Conservation (phyloP, 2,113 vertebrate genomes). For the Numenius arquata region DNA sequence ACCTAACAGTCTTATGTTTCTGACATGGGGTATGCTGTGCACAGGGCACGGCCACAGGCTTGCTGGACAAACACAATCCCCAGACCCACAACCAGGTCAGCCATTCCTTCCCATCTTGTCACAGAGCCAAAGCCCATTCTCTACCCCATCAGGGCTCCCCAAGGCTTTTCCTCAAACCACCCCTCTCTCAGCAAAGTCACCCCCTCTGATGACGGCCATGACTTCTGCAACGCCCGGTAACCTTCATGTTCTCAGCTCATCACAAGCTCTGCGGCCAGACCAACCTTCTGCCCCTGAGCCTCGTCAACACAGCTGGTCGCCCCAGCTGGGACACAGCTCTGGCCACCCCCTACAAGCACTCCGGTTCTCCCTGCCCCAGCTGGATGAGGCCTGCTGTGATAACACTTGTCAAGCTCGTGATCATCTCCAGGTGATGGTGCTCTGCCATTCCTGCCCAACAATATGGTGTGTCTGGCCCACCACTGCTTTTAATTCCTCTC, state of each 20-base stretch:
- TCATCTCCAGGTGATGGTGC: background rate
- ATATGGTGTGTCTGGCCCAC: background rate
- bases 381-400: background rate
- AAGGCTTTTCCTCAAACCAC: background rate
- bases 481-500: background rate
- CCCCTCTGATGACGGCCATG: accelerated
- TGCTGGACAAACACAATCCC: background rate
- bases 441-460: background rate
- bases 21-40: accelerated
- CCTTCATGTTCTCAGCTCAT: background rate
- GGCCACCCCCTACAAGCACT: no score
- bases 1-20: accelerated
- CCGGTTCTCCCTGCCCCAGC: accelerated
- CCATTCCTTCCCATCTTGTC: background rate
- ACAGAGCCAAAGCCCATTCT: background rate
- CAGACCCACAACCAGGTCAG: background rate
- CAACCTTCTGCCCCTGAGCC: background rate
- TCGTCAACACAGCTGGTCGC: background rate
- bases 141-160: background rate
- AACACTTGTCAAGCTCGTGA: accelerated
- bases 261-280: background rate
- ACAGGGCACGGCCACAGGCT: background rate
- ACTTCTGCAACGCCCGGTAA: background rate
- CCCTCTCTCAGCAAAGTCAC: background rate
- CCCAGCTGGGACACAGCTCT: no score